A percentile compares a stretch with the other conserved stretches of the same genome.
These are phyloP conservation scores for Periophthalmodon schlosseri DNA, from an alignment of 2,113 vertebrate species.

Conservation along the genomic window DNA sequence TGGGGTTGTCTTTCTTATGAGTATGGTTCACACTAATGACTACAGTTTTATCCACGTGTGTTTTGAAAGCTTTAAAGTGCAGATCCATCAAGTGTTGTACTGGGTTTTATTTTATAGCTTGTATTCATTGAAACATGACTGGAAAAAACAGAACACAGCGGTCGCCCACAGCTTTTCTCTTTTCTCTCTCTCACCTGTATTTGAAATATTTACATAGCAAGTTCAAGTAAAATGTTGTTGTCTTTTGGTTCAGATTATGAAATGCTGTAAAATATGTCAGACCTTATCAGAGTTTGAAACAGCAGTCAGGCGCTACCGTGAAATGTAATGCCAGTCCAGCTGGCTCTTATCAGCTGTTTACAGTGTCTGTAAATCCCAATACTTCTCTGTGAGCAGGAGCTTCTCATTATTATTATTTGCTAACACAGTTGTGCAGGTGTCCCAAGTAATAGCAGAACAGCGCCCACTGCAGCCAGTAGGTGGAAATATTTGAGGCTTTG, in stretches of 20 bases:
- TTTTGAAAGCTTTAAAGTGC: slow-evolving; percentile 27
- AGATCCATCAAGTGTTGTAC: slow-evolving; percentile 40
- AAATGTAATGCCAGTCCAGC: slow-evolving; percentile 29
- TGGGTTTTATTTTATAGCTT: slow-evolving; percentile 31
- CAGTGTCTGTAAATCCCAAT: slow-evolving; percentile 26
- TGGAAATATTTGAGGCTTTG: slow-evolving; percentile 15
- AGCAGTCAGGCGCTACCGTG: slow-evolving; percentile 57
- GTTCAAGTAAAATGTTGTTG: background rate
- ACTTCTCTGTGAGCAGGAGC: slow-evolving; percentile 7
- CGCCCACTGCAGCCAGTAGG: slow-evolving; percentile 49
- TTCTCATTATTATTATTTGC: slow-evolving; percentile 3
- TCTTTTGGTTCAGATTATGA: background rate
- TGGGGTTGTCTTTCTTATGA: slow-evolving; percentile 30
- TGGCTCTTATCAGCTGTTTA: slow-evolving; percentile 63
- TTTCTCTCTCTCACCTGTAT: background rate
- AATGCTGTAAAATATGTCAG: slow-evolving; percentile 37
- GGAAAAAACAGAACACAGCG: background rate
- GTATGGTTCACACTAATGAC: slow-evolving; percentile 44
- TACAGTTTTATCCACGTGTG: slow-evolving; percentile 50
- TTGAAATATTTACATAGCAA: background rate
- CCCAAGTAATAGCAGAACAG: slow-evolving; percentile 35
- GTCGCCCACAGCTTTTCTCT: background rate
- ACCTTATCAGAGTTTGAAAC: slow-evolving; percentile 62
- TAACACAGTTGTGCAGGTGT: slow-evolving; percentile 19
- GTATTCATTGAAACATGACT: background rate